These are phyloP conservation scores for Muntiacus reevesi DNA, from an alignment of 2,113 vertebrate genomes.

Conservation along the genomic window DNA sequence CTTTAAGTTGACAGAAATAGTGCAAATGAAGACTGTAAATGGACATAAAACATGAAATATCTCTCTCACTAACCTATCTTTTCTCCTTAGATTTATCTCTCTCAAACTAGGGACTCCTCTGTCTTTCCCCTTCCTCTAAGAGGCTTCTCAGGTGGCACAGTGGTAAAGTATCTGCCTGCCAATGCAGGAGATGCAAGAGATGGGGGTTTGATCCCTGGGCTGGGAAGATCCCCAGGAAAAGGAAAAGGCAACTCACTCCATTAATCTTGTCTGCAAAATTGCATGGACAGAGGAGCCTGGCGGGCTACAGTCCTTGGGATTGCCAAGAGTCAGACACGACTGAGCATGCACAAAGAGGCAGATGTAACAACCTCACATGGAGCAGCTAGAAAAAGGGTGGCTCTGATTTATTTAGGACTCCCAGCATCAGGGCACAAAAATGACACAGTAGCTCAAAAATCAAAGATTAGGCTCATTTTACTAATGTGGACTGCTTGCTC, in stretches of 20 bases:
- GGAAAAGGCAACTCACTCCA: background rate
- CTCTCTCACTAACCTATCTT: background rate
- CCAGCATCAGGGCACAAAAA: background rate
- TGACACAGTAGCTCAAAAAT: background rate
- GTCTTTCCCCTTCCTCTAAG: background rate
- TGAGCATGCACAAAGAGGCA: background rate
- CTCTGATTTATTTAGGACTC: background rate
- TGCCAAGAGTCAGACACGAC: background rate
- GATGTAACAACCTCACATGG: background rate
- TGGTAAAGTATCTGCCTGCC: background rate
- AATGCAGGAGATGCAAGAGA: background rate
- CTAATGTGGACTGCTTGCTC: background rate
- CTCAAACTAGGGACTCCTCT: background rate
- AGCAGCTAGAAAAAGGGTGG: background rate
- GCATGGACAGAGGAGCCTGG: background rate
- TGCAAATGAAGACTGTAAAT: constrained; percentile 31
- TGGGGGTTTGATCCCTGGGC: background rate
- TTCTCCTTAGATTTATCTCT: background rate
- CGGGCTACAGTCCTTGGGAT: background rate
- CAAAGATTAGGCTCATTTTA: background rate
- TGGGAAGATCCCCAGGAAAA: background rate
- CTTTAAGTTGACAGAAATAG: constrained; percentile 51
- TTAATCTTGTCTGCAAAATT: background rate
- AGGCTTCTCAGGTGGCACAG: background rate
- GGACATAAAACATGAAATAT: constrained; percentile 58